phyloP scores from a whole-genome alignment of 2,113 vertebrate species.

The Nesoenas mayeri region DNA sequence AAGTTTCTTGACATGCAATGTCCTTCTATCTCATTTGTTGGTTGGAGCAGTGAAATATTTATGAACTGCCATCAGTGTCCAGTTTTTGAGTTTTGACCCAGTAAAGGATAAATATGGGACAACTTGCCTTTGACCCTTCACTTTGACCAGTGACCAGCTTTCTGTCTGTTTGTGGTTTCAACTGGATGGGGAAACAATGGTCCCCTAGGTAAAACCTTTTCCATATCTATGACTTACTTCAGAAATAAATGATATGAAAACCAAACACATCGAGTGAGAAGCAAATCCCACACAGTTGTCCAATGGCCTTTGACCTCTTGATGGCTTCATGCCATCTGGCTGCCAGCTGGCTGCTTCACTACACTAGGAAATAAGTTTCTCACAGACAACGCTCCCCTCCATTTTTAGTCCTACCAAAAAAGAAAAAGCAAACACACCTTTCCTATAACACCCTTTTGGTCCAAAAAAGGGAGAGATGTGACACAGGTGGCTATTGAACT shows the following conservation, averaged over 20 bases:
- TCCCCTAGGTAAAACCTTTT: slow-evolving; percentile 68
- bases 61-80: slow-evolving; percentile 23
- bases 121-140: slow-evolving; percentile 56
- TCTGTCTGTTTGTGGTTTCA: slow-evolving; percentile 75
- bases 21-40: slow-evolving; percentile 60
- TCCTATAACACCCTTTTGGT: slow-evolving; percentile 22
- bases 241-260: slow-evolving; percentile 74
- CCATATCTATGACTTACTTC: slow-evolving; percentile 71
- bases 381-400: slow-evolving; percentile 27
- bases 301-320: slow-evolving; percentile 67
- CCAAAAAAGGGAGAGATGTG: slow-evolving; percentile 49
- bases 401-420: slow-evolving; percentile 70
- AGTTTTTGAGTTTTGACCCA: slow-evolving; percentile 38
- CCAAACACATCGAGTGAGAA: slow-evolving; percentile 64
- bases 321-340: slow-evolving; percentile 69
- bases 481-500: slow-evolving; percentile 76
- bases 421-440: slow-evolving; percentile 61
- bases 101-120: slow-evolving; percentile 57
- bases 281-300: slow-evolving; percentile 76
- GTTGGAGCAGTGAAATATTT: slow-evolving; percentile 29
- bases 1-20: slow-evolving; percentile 55
- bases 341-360: slow-evolving; percentile 46
- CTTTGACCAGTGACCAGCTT: slow-evolving; percentile 67
- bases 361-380: slow-evolving; percentile 64
- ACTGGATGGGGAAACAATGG: slow-evolving; percentile 61